Evolutionary conservation across 2,888 invertebrate species (phyloP).

Genomic region (Epinotia ramella): DNA sequence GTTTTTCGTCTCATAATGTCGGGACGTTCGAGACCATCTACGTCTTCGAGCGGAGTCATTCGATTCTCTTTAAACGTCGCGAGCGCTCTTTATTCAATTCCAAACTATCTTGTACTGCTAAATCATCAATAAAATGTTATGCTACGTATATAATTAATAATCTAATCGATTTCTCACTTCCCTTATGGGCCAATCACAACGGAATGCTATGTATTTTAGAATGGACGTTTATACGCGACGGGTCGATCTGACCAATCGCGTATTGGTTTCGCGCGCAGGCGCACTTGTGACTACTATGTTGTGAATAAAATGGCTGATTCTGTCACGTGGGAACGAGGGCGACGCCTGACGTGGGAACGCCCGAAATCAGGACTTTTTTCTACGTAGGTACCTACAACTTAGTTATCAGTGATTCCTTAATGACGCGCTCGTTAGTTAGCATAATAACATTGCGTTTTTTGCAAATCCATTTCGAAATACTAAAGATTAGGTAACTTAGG

Average conservation of each 20-base stretch:
- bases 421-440: slow-evolving; percentile 50
- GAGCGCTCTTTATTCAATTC: slow-evolving; percentile 23
- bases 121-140: slow-evolving; percentile 32
- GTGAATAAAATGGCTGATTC: slow-evolving; percentile 62
- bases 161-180: slow-evolving; percentile 64
- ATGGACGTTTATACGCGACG: slow-evolving; percentile 61
- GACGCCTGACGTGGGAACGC: slow-evolving; percentile 72
- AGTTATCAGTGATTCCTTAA: slow-evolving; percentile 60
- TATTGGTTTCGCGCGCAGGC: slow-evolving; percentile 72
- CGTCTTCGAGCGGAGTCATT: slow-evolving; percentile 9
- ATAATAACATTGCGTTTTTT: no score
- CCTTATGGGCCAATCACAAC: slow-evolving; percentile 65
- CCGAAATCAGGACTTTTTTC: slow-evolving; percentile 73
- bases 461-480: not conserved
- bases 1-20: slow-evolving; percentile 33
- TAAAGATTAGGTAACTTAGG: no score
- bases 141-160: slow-evolving; percentile 56
- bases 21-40: slow-evolving; percentile 29
- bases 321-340: slow-evolving; percentile 78
- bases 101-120: slow-evolving; percentile 16
- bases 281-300: slow-evolving; percentile 69
- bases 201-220: slow-evolving; percentile 70
- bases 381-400: slow-evolving; percentile 53
- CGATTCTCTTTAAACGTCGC: slow-evolving; percentile 7
- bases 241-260: slow-evolving; percentile 67